A percentile compares a stretch with the other conserved stretches of the same genome.
Conservation (phyloP, 2,113 vertebrate species). For the Marmota monax region DNA sequence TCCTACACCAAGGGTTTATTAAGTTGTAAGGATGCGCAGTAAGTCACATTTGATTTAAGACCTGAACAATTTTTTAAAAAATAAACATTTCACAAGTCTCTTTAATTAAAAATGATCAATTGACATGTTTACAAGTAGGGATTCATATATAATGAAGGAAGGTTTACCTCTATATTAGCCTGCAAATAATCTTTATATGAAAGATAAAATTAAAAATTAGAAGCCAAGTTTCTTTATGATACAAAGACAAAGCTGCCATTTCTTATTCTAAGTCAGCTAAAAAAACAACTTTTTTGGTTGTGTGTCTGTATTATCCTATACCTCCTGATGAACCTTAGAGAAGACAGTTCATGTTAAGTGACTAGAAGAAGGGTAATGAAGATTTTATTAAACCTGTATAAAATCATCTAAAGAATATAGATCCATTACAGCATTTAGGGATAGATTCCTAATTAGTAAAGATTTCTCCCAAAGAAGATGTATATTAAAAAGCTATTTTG, state of each 20-base stretch:
- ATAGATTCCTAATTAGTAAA: background rate
- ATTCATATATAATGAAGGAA: slow-evolving; percentile 1
- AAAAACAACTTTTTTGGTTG: background rate
- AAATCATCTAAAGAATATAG: background rate
- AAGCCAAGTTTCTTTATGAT: background rate
- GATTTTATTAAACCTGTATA: background rate
- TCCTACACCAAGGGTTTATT: background rate
- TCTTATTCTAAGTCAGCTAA: background rate
- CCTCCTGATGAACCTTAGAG: background rate
- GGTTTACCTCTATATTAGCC: background rate
- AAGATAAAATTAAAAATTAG: slow-evolving; percentile 21
- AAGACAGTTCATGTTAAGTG: background rate
- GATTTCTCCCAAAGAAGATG: background rate
- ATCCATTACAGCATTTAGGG: background rate
- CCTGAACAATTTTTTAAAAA: slow-evolving; percentile 2
- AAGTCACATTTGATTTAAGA: slow-evolving; percentile 15
- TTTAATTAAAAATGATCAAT: slow-evolving; percentile 47
- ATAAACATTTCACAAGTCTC: background rate
- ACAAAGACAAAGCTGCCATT: background rate
- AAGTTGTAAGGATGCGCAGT: slow-evolving; percentile 15
- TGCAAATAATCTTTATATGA: background rate
- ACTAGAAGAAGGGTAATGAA: background rate
- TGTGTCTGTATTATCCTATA: background rate
- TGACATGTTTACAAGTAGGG: background rate
- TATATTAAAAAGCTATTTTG: background rate